phyloP scores from a whole-genome alignment of 2,797 vertebrate genomes.

The Scleropages formosus region DNA sequence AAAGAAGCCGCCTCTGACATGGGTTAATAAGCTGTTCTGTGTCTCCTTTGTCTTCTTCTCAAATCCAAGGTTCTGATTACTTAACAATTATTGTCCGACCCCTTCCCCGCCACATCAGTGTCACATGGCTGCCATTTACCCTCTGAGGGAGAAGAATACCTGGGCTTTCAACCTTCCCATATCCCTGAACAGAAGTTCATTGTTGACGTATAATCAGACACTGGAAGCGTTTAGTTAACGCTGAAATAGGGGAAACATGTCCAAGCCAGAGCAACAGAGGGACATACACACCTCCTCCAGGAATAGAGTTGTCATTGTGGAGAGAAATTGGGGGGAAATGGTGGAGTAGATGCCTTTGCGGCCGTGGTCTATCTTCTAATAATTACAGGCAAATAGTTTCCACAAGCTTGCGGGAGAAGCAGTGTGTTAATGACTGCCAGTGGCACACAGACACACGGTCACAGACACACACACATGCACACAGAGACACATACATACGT shows the following conservation, averaged over 20 bases:
- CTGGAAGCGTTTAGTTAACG: slow-evolving; percentile 1
- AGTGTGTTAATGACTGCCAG: slow-evolving; percentile 52
- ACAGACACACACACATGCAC: background rate
- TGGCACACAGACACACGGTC: too few species aligned
- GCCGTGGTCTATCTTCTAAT: slow-evolving; percentile 20
- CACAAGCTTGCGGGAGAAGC: slow-evolving; percentile 25
- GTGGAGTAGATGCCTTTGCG: slow-evolving; percentile 20
- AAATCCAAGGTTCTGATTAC: slow-evolving; percentile 18
- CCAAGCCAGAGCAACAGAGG: background rate
- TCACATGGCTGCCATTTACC: slow-evolving; percentile 22
- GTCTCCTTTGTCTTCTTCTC: slow-evolving; percentile 7
- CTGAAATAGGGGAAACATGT: background rate
- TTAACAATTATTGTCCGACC: slow-evolving; percentile 24
- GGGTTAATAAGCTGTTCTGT: slow-evolving; percentile 17
- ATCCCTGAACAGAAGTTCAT: slow-evolving; percentile 15
- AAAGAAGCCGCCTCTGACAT: slow-evolving; percentile 4
- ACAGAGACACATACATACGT: slow-evolving; percentile 38
- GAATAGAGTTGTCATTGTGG: slow-evolving; percentile 5
- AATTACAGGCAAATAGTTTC: slow-evolving; percentile 30
- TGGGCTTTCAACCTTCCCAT: slow-evolving; percentile 10
- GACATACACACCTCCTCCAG: background rate
- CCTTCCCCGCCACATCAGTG: background rate
- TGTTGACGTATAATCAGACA: background rate
- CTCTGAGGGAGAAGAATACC: slow-evolving; percentile 1
- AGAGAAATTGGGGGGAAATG: slow-evolving; percentile 5